Evolutionary conservation across 2,113 vertebrate genomes (phyloP).

Genomic region (Todiramphus chloris): DNA sequence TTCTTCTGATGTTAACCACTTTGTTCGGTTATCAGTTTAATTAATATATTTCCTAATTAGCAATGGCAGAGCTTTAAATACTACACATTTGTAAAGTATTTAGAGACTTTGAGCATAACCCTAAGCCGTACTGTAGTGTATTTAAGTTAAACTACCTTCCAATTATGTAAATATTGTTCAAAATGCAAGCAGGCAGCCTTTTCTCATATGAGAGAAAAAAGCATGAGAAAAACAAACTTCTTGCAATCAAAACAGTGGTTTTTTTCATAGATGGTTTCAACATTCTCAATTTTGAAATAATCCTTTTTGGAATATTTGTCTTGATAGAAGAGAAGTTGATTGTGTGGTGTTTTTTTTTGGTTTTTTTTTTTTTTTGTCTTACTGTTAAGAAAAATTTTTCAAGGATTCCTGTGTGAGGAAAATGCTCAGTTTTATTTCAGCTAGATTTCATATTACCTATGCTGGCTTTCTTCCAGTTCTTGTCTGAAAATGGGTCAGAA

Average conservation of each 20-base stretch:
- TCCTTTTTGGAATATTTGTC: not conserved
- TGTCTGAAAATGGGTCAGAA: not conserved
- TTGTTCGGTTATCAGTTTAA: conserved; percentile 44
- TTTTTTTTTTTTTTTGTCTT: not conserved
- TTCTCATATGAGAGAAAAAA: not conserved
- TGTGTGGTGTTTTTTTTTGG: not conserved
- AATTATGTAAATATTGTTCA: not conserved
- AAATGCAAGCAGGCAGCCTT: not conserved
- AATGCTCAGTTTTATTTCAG: not conserved
- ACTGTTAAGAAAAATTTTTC: not conserved
- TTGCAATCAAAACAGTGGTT: fast-evolving
- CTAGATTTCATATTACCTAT: not conserved
- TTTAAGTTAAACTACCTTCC: not conserved
- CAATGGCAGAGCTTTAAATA: not conserved
- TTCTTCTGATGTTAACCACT: conserved; percentile 45
- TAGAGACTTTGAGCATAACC: not conserved
- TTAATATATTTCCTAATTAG: conserved; percentile 43
- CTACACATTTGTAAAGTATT: not conserved
- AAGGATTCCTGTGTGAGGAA: not conserved
- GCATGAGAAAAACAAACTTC: not conserved
- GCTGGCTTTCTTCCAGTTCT: not conserved
- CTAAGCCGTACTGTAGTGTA: not conserved
- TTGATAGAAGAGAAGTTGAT: not conserved
- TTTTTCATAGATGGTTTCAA: not conserved
- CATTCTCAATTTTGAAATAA: not conserved